A percentile compares a stretch with the other conserved stretches of the same genome.
Evolutionary conservation across 1,140 invertebrate genomes (phyloP).

Genomic region (Lepidurus couesii): DNA sequence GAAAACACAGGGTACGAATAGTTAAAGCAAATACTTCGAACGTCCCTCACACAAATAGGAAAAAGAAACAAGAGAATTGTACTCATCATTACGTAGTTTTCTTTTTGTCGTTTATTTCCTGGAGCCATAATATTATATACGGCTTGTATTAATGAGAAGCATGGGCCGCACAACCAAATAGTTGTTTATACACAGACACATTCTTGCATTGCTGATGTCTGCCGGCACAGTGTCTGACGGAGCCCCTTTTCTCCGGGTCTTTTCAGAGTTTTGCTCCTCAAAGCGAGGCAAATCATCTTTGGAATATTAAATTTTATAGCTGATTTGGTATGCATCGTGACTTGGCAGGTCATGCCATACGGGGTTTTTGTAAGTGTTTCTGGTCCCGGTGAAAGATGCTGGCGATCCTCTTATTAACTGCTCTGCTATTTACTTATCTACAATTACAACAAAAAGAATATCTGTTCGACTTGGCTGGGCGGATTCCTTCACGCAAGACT

Average conservation of each 20-base stretch:
- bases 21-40: neutral
- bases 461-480: neutral
- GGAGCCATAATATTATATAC: too few species aligned
- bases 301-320: neutral
- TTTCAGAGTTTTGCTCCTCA: neutral
- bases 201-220: neutral
- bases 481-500: conserved; percentile 2
- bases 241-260: neutral
- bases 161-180: neutral
- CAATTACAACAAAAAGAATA: neutral
- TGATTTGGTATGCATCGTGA: conserved; percentile 19
- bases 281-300: neutral
- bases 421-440: neutral
- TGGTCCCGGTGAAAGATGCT: neutral
- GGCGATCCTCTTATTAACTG: neutral
- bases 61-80: neutral
- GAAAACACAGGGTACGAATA: neutral
- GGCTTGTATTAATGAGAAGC: neutral
- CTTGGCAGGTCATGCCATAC: conserved; percentile 7
- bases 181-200: neutral
- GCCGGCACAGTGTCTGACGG: neutral
- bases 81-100: too few species aligned
- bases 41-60: neutral
- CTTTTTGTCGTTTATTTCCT: too few species aligned
- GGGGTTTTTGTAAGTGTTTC: neutral